Evolutionary conservation across 2,888 invertebrate genomes (phyloP).

Genomic region (Alitta virens): DNA sequence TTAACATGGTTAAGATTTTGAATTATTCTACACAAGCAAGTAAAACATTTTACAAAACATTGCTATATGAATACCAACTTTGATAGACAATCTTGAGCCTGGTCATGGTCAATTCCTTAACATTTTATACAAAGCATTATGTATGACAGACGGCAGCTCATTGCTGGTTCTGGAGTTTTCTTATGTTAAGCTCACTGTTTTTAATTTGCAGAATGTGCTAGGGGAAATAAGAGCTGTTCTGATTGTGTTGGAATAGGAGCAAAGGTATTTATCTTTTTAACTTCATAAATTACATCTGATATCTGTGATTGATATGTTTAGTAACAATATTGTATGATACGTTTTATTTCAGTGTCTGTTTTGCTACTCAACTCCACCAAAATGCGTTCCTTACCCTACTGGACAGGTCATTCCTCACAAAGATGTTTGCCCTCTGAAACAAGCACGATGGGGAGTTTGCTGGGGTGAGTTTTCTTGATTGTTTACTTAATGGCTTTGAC

Average conservation of each 20-base stretch:
- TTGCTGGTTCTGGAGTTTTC: too few species aligned
- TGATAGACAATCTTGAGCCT: too few species aligned
- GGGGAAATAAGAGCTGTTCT: background rate
- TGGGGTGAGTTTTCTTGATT: constrained; percentile 46
- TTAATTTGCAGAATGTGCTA: background rate
- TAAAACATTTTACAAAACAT: too few species aligned
- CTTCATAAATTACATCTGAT: background rate
- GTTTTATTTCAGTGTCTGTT: constrained; percentile 47
- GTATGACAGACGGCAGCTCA: too few species aligned
- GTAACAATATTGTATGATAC: too few species aligned
- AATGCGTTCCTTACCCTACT: constrained; percentile 37
- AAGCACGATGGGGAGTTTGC: constrained; percentile 47
- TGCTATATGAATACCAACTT: too few species aligned
- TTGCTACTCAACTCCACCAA: constrained; percentile 28
- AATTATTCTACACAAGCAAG: too few species aligned
- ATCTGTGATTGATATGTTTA: too few species aligned
- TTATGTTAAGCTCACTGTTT: background rate
- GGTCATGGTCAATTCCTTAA: too few species aligned
- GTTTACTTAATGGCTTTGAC: too few species aligned
- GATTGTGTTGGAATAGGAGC: background rate
- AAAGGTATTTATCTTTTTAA: background rate
- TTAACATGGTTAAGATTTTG: too few species aligned
- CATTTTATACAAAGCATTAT: too few species aligned
- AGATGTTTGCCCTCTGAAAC: constrained; percentile 31
- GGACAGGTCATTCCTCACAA: constrained; percentile 33